Evolutionary conservation across 2,888 invertebrate genomes (phyloP), one percentile per base, ranked within the genome.

Genomic region (Stegana nigrithorax): DNA sequence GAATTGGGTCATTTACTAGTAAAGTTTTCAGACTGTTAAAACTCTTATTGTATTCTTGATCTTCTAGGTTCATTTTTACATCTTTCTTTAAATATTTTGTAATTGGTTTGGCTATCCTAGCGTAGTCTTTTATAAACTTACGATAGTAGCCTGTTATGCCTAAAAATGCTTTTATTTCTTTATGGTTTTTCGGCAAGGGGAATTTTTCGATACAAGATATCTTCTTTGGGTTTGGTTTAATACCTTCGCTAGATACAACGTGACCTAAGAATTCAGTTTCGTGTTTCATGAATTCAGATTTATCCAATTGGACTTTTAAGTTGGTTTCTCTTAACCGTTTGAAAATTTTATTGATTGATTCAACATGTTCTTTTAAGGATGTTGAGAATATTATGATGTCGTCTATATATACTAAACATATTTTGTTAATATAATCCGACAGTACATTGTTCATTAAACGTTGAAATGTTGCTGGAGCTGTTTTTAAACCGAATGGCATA

Each of bases 401-500:
- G 47, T 67, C 62, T 14, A 67, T 19, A 26, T 67, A 63, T 8
- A 36, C 36, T 4, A 36, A 4, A 36, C 10, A 36, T 6, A 10
- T 47, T 47, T 23, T 23, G 12, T 63, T 66, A 10, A 68, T 67
- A 7, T 57, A 56, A 6, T 66, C 59, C 8, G 17, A 59, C 0
- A 72, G 36, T 2, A 70, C 29, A 23, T 51, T 63, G 25, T 72
- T 69, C 65, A 67, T 69, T n/a, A 68, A 14, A 21, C 67, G 51
- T 50, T 69, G 67, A 27, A 71, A 71, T 5, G 67, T 68, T n/a
- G 67, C 62, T 42, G 68, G 65, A n/a, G 68, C 68, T 45, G 62
- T 68, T 62, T 71, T 69, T 17, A 67, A 29, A 0, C 66, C 67
- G 39, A 71, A 67, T 12, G 69, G 67, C 68, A 69, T 69, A 55